These are phyloP conservation scores for Odontophorus gujanensis DNA, from an alignment of 2,113 vertebrate genomes.

Conservation along the genomic window DNA sequence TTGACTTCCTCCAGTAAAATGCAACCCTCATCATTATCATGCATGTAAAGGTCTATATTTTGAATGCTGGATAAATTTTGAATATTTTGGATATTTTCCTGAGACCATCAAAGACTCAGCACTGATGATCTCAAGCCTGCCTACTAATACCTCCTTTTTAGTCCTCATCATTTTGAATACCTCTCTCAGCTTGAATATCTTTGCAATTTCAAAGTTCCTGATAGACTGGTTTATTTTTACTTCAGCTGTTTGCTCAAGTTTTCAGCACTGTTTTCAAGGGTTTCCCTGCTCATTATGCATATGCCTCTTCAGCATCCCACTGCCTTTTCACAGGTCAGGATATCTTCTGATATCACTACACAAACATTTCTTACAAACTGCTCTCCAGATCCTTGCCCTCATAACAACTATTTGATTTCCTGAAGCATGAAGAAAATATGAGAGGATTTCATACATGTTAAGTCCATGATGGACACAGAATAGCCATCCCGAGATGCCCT, in stretches of 20 bases:
- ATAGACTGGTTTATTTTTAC: not conserved
- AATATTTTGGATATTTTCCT: not conserved
- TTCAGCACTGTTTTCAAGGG: not conserved
- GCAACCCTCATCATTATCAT: not conserved
- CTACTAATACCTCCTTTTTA: not conserved
- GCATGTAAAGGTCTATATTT: not conserved
- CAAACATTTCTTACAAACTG: not conserved
- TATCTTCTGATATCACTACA: not conserved
- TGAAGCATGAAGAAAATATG: not conserved
- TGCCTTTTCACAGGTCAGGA: not conserved
- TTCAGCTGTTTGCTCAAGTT: not conserved
- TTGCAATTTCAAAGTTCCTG: not conserved
- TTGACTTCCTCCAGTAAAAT: not conserved
- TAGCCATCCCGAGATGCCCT: not conserved
- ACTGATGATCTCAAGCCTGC: not conserved
- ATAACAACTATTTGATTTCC: not conserved
- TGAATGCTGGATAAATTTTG: not conserved
- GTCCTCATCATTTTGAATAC: not conserved
- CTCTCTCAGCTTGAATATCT: not conserved
- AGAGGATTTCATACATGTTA: not conserved
- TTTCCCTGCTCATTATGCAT: not conserved
- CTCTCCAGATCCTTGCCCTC: not conserved
- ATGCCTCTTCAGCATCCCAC: fast-evolving
- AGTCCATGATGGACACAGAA: not conserved
- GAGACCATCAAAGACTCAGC: not conserved